Base-by-base conservation (phyloP, 2,113 vertebrate genomes). In the Pollachius pollachius region DNA sequence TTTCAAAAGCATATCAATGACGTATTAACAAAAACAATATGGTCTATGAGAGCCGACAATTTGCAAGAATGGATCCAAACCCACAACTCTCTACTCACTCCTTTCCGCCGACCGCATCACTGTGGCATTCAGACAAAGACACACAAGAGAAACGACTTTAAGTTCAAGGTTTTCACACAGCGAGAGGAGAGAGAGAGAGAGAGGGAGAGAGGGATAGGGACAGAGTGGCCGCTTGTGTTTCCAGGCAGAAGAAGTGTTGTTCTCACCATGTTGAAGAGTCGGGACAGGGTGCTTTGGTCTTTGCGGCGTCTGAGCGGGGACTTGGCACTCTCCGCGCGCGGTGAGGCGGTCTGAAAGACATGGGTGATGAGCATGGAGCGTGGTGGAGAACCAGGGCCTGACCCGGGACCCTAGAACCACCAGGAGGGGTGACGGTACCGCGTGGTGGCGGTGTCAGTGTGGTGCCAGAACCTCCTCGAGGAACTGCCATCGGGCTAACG, bases 191-290 rank as follows among this genome's bases (percentile, higher is more conserved):
- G 1, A 64, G 15, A 54, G 48, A 48, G 41, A 48, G 41, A 48
- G 41, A 48, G 41, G 12, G 41, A 48, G 41, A 48, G 41, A 48
- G 41, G 11, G 41, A 48, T 7, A 48, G 41, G 11, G 41, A 48
- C 8, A 48, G 41, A 13, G 41, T 9, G 41, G 12, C 1, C 13
- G 3, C 16, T 54, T 8, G 52, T 34, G 21, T 27, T 15, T 3
- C 37, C n/a, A 57, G 5, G 41, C 19, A 52, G 15, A 9, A 30
- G 25, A 48, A 60, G 15, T 30, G 11, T 13, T 15, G 19, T 52
- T 83, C 92, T 93, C 89, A 92, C 92, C 92, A 91, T 84, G 87
- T 84, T 92, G 92, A 93, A 91, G 91, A 93, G 71, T 87, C 81
- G 78, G 89, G 92, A 93, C 84, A 93, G 85, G 69, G 92, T 92